A percentile compares a stretch with the other conserved stretches of the same genome.
Evolutionary conservation across 2,113 vertebrate genomes (phyloP).

Genomic region (Tragelaphus strepsiceros): DNA sequence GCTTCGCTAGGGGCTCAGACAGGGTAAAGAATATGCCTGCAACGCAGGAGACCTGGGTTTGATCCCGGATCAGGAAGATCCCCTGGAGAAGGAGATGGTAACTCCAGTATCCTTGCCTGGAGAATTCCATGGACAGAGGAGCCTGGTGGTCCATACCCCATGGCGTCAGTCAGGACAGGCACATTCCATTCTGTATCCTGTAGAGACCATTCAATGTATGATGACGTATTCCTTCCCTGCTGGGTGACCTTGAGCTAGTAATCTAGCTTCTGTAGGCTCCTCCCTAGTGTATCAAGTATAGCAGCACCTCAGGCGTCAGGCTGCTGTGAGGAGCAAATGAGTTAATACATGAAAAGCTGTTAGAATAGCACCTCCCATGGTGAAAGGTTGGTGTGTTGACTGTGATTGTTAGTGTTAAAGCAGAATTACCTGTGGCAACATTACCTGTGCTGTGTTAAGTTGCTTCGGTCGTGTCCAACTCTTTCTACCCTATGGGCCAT

Average conservation of each 20-base stretch:
- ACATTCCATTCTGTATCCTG: neutral
- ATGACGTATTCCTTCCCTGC: neutral
- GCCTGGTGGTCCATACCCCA: neutral
- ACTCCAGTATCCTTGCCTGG: neutral
- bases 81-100: neutral
- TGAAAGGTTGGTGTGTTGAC: fast-evolving
- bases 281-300: fast-evolving
- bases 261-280: neutral
- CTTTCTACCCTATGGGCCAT: neutral
- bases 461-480: neutral
- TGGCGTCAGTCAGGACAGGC: neutral
- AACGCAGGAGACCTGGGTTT: neutral
- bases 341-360: neutral
- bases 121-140: neutral
- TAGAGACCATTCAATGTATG: neutral
- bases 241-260: neutral
- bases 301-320: neutral
- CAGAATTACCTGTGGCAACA: neutral
- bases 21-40: neutral
- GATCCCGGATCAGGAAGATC: neutral
- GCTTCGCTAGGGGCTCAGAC: neutral
- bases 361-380: neutral
- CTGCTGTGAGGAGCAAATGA: neutral
- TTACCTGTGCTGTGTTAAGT: neutral
- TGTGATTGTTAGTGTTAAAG: neutral